phyloP scores from a whole-genome alignment of 2,797 vertebrate genomes.

The Enteromius radiatus region DNA sequence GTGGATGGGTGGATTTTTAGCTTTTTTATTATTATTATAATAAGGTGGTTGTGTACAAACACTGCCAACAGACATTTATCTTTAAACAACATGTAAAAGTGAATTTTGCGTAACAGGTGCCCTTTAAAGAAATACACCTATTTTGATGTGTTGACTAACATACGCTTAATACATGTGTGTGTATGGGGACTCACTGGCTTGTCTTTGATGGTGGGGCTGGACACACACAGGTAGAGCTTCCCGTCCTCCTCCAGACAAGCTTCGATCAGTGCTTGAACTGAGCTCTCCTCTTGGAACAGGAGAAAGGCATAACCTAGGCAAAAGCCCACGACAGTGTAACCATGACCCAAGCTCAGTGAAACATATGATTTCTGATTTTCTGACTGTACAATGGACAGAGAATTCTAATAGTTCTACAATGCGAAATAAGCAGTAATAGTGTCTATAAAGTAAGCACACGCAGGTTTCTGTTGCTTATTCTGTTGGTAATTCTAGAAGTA shows the following conservation, averaged over 20 bases:
- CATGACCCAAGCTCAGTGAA: neutral
- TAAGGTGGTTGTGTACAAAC: no score
- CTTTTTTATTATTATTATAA: no score
- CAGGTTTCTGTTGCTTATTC: neutral
- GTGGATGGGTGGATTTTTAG: no score
- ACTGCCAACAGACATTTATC: neutral
- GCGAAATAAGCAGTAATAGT: neutral
- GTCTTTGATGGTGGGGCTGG: constrained; percentile 99
- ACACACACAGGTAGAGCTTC: constrained; percentile 97
- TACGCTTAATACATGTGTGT: neutral
- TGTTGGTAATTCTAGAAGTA: constrained; percentile 65
- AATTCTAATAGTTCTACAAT: neutral
- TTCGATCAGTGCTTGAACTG: constrained; percentile 96
- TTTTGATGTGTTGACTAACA: neutral
- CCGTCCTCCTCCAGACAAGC: constrained; percentile 98
- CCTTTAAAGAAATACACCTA: neutral
- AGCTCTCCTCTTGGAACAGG: constrained; percentile 98
- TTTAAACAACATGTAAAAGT: neutral
- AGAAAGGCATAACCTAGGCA: constrained; percentile 95
- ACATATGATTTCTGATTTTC: neutral
- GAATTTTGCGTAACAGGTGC: neutral
- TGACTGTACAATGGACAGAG: neutral
- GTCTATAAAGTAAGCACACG: neutral
- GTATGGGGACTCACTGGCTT: constrained; percentile 88
- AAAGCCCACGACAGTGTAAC: constrained; percentile 12